Evolutionary conservation across 2,797 vertebrate species (phyloP), one percentile per base, ranked within the genome.

Genomic region (Oreochromis mossambicus): DNA sequence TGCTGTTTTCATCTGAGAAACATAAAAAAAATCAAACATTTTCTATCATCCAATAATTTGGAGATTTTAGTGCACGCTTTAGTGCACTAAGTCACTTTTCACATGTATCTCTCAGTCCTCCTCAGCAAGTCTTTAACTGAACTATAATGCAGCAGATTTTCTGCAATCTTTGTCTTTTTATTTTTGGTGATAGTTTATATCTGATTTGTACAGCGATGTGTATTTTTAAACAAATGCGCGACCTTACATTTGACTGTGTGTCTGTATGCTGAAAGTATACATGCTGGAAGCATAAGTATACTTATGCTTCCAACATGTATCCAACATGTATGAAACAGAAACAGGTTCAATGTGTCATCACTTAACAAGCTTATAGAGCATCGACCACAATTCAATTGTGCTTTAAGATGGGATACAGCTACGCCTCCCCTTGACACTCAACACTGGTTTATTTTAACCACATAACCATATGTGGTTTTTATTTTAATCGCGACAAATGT

Each of bases 391-490:
- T 75, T 75, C 46, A 32, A 1, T 32, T 75, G 10, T 75, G 46
- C 70, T 34, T 75, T 75, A 32, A 1, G 11, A 50, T 50, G 70
- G 24, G 43, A 1, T 19, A 32, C 43, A 19, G 0, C 26, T 32
- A 75, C 0, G 1, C 0, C 17, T 1, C 4, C 11, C 26, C 15
- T 26, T 5, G 26, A 32, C 46, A 34, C 11, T 75, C 0, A 75
- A 13, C 70, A 12, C 46, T 75, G 46, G 17, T 50, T 50, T 50
- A 75, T 50, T 75, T 50, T 75, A 75, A 50, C 26, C 70, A 50
- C 46, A 0, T 32, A 75, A 75, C 46, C 26, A 75, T 75, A 6
- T n/a, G 43, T 61, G 76, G 21, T 41, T 38, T 32, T 78, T 32
- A 29, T 46, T 61, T 46, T 61, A 81, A 63, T 55, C 10, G 29